Percentiles rank a stretch among this genome's conserved stretches.
Evolutionary conservation across 2,113 vertebrate genomes (phyloP).

Genomic region (Pedetes capensis): DNA sequence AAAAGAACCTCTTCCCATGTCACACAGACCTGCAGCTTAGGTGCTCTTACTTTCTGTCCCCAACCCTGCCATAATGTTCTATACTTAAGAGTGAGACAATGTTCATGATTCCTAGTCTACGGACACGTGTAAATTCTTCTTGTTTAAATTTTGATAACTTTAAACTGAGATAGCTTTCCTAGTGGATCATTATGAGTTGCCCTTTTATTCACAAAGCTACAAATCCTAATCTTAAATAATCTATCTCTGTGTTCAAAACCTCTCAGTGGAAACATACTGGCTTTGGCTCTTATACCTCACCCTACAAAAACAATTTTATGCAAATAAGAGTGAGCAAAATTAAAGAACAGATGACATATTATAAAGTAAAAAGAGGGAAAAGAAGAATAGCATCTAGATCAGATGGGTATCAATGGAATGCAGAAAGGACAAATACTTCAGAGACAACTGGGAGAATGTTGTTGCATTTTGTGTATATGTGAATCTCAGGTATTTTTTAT

Average conservation of each 20-base stretch:
- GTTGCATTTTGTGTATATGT: background rate
- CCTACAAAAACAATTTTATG: background rate
- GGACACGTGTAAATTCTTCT: background rate
- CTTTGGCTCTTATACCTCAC: background rate
- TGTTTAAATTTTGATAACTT: background rate
- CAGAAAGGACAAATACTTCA: background rate
- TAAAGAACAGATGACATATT: background rate
- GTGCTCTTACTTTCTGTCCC: background rate
- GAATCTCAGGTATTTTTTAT: background rate
- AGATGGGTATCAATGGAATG: background rate
- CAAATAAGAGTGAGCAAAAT: background rate
- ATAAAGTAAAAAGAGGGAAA: background rate
- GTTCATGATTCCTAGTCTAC: background rate
- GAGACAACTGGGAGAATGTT: rapidly evolving
- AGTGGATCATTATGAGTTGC: background rate
- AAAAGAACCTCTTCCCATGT: background rate
- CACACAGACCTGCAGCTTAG: background rate
- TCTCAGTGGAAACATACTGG: background rate
- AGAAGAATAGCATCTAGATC: background rate
- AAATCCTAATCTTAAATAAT: background rate
- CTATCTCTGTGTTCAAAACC: background rate
- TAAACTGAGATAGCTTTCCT: background rate
- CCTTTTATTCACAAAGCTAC: background rate
- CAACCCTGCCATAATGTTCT: rapidly evolving
- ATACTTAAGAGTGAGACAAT: background rate